A percentile compares a stretch with the other conserved stretches of the same genome.
These are phyloP conservation scores for Apotomis betuletana DNA, from an alignment of 2,888 invertebrate genomes.

Conservation along the genomic window DNA sequence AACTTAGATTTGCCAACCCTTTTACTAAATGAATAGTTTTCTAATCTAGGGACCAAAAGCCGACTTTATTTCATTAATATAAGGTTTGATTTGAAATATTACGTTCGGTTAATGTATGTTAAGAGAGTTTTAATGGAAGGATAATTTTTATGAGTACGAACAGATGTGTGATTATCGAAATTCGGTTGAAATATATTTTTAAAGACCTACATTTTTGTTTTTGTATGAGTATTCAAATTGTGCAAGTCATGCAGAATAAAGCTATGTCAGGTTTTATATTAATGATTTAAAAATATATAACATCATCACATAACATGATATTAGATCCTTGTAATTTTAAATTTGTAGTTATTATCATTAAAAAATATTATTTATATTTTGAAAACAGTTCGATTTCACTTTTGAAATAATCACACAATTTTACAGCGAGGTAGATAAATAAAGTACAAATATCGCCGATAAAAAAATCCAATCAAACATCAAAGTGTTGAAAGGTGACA, in stretches of 20 bases:
- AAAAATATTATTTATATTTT: too few species aligned
- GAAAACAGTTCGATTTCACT: too few species aligned
- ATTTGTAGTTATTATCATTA: too few species aligned
- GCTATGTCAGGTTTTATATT: too few species aligned
- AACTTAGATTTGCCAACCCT: conserved; percentile 82
- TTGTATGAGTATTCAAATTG: too few species aligned
- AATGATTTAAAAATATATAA: too few species aligned
- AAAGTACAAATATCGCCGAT: not conserved
- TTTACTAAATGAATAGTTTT: conserved; percentile 76
- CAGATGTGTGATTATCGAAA: conserved; percentile 52
- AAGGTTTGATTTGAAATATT: conserved; percentile 49
- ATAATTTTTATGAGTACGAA: conserved; percentile 73
- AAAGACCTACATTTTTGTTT: not conserved
- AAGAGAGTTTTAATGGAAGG: conserved; percentile 77
- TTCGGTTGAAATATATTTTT: conserved; percentile 9
- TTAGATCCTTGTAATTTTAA: too few species aligned
- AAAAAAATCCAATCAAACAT: not conserved
- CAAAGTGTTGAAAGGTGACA: not conserved
- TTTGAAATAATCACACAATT: too few species aligned
- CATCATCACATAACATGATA: too few species aligned
- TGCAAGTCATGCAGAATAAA: too few species aligned
- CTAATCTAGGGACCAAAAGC: conserved; percentile 41
- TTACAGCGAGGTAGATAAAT: too few species aligned
- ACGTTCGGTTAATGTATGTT: conserved; percentile 62
- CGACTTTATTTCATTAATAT: conserved; percentile 49